phyloP scores from a whole-genome alignment of 1,140 invertebrate species.

The Brachionus paranguensis region DNA sequence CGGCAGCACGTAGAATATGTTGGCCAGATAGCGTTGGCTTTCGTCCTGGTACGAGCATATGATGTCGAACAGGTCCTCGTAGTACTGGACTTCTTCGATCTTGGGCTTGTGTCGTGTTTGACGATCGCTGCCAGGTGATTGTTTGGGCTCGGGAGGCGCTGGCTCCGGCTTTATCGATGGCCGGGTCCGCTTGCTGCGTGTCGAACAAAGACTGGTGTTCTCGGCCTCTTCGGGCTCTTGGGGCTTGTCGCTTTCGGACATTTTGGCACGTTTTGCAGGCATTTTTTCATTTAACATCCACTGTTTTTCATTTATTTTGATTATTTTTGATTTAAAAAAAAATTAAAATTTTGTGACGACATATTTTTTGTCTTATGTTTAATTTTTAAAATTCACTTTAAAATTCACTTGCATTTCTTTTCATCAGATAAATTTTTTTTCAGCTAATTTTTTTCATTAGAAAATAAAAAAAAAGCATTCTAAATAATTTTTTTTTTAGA shows the following conservation, averaged over 20 bases:
- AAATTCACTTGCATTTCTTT: too few species aligned
- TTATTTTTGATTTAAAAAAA: background rate
- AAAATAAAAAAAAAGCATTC: too few species aligned
- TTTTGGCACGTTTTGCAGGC: conserved; percentile 1
- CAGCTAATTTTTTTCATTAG: too few species aligned
- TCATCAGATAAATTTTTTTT: too few species aligned
- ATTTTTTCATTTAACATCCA: background rate
- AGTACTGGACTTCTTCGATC: conserved; percentile 18
- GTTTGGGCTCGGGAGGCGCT: background rate
- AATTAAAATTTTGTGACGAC: background rate
- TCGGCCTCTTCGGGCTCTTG: background rate
- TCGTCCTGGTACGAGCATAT: conserved; percentile 40
- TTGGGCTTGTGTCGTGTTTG: background rate
- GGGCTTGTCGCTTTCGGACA: background rate
- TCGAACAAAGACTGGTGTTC: background rate
- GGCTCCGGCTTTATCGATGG: background rate
- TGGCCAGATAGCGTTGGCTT: conserved; percentile 72
- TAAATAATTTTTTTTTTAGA: too few species aligned
- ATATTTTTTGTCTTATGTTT: background rate
- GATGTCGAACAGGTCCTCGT: conserved; percentile 27
- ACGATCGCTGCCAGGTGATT: background rate
- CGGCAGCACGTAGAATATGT: conserved; percentile 92
- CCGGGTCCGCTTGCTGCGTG: background rate
- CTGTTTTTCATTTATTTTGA: background rate
- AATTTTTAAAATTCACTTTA: too few species aligned